Base-by-base conservation (phyloP, 2,797 vertebrate genomes). In the Epinephelus coioides region DNA sequence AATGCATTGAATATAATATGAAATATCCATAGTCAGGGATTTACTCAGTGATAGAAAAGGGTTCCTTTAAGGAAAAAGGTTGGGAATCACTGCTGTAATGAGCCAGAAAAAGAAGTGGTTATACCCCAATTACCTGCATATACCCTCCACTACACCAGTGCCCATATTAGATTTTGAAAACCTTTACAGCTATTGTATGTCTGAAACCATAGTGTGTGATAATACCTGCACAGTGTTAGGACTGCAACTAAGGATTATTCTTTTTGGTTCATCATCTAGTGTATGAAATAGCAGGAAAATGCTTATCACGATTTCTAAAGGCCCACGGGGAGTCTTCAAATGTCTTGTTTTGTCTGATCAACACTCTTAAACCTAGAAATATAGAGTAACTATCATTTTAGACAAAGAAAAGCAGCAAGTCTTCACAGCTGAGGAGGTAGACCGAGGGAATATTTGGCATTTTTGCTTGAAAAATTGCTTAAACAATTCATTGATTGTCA, bases 401-500 rank as follows among this genome's bases (percentile, higher is more conserved):
- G 9, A 66, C 60, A 76, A 60, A 25, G 21, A 30, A 61, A 44
- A 57, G 12, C n/a, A 21, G 25, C 17, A 60, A 66, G 40, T 70
- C 3, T 0, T 43, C 0, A 61, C 18, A 57, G 9, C 0, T 40
- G 2, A n/a, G 12, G 4, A 15, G 12, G 4, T 23, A 23, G 5
- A 66, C 38, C 2, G 0, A 18, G 40, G 17, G 10, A 47, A 21
- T 21, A 6, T 60, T 43, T 27, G 4, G 5, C 1, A 19, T 6
- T n/a, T 34, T 23, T 68, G 23, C 1, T 15, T 38, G 2, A 23
- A 38, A 30, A 64, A n/a, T 9, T 0, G 40, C 19, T 8, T 3
- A 21, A 43, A 40, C 3, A 43, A 8, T 27, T 27, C 1, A 50
- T 50, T 0, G 0, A 38, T 49, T 15, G 14, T 65, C 6, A 25